These are phyloP conservation scores for Chrysotoxum bicinctum DNA, from an alignment of 2,888 invertebrate species.

Conservation along the genomic window DNA sequence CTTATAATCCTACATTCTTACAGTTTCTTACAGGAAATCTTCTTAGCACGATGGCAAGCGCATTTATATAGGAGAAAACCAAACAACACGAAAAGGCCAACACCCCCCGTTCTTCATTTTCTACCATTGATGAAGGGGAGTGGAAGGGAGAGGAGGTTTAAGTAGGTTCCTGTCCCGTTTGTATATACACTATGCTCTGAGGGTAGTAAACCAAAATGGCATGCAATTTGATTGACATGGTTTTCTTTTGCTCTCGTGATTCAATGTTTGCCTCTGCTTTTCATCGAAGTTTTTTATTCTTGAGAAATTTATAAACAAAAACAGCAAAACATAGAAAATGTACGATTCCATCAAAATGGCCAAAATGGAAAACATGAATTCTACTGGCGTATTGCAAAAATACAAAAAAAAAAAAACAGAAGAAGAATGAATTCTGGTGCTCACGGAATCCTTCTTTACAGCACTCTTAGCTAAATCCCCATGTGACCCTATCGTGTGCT, in stretches of 20 bases:
- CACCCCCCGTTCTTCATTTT: no score
- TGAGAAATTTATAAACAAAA: background rate
- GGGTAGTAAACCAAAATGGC: constrained; percentile 63
- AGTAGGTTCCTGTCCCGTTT: background rate
- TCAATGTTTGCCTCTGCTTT: constrained; percentile 40
- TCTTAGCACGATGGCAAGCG: constrained; percentile 8
- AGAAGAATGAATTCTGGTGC: constrained; percentile 3
- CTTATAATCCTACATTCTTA: constrained; percentile 41
- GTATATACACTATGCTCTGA: constrained; percentile 11
- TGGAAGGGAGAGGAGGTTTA: no score
- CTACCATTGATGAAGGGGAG: no score
- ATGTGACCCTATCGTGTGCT: constrained; percentile 70
- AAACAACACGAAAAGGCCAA: constrained; percentile 44
- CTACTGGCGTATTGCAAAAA: background rate
- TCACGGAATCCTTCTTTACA: constrained; percentile 46
- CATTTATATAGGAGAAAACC: constrained; percentile 31
- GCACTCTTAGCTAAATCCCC: constrained; percentile 58
- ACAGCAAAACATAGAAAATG: constrained; percentile 41
- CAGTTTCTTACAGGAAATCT: constrained; percentile 61
- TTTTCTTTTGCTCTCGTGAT: constrained; percentile 64
- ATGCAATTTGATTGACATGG: constrained; percentile 72
- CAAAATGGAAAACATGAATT: constrained; percentile 59
- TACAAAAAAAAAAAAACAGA: constrained; percentile 24
- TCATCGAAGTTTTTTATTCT: constrained; percentile 48
- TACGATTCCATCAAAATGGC: constrained; percentile 55